A percentile compares a stretch with the other conserved stretches of the same genome.
These are phyloP conservation scores for Exocentrus adspersus DNA, from an alignment of 2,888 invertebrate genomes.

Conservation along the genomic window DNA sequence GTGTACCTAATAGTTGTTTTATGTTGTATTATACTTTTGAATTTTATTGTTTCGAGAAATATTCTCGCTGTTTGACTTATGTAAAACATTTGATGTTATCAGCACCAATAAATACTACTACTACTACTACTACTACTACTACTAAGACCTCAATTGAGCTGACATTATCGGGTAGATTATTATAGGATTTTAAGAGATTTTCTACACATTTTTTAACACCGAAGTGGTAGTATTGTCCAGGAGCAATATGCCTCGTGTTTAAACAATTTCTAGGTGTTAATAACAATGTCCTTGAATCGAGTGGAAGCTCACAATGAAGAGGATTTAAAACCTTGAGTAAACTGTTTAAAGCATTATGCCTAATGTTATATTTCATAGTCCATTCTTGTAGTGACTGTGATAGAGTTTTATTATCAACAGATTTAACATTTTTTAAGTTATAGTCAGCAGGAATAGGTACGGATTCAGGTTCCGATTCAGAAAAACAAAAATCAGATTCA, in stretches of 20 bases:
- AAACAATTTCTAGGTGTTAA: slow-evolving; percentile 13
- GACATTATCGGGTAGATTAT: background rate
- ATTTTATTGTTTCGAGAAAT: too few relatives aligned
- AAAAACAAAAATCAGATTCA: background rate
- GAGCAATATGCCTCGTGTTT: slow-evolving; percentile 11
- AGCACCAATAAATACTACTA: too few relatives aligned
- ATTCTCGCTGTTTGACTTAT: too few relatives aligned
- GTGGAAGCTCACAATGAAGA: slow-evolving; percentile 10
- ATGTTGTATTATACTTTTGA: too few relatives aligned
- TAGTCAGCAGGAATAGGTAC: background rate
- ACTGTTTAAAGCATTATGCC: slow-evolving; percentile 6
- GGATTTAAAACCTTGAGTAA: slow-evolving; percentile 19
- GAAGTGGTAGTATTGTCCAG: slow-evolving; percentile 25
- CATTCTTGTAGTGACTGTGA: background rate
- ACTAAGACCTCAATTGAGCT: slow-evolving; percentile 5
- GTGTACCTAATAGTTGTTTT: too few relatives aligned
- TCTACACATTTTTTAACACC: slow-evolving; percentile 19
- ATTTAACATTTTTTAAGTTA: background rate
- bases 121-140: too few relatives aligned
- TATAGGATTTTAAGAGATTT: slow-evolving; percentile 4
- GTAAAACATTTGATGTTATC: too few relatives aligned
- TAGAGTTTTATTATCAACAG: background rate
- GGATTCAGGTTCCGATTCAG: background rate
- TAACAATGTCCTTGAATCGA: slow-evolving; percentile 14
- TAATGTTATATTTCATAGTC: slow-evolving; percentile 24